Base-by-base conservation (phyloP, 2,888 invertebrate species). In the Cerceris rybyensis region DNA sequence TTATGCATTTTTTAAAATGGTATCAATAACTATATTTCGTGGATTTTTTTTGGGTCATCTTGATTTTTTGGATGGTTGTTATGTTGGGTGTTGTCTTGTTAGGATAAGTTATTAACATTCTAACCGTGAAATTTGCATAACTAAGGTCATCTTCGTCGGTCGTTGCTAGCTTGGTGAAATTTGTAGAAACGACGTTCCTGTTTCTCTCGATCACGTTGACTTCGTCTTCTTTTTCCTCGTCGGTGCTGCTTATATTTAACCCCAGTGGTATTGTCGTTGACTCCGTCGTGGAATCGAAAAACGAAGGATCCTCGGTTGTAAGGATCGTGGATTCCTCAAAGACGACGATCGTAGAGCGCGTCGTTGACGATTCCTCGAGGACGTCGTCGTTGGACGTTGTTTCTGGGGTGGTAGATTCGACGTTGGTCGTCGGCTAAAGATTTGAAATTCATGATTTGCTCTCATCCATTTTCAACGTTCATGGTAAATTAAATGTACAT, bases 251-350 rank as follows among this genome's bases (percentile, higher is more conserved):
- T 68, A 71, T 78, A 61, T 43, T 64, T 61, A 69, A 55, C 71
- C 78, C 84, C 17, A 78, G 70, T 55, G 84, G 64, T 61, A 80
- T 61, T 41, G 85, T 87, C 17, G 84, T 83, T 54, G 80, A 71
- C 49, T 80, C 82, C 59, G 78, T 71, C 59, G 81, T 78, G 14
- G 78, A 55, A 42, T 76, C 82, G 55, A 57, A n/a, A 14, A 71
- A 55, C 42, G 70, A 64, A 50, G 69, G 57, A 64, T 80, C 72
- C 61, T 79, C 80, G 60, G 79, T 73, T 39, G 66, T 55, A 16
- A 46, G 17, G 57, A 70, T 70, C 65, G 77, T 80, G 7, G 75
- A 61, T 49, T 79, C 84, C 49, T 58, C 73, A 28, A 28, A 28
- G 52, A 65, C 17, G 14, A 16, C 66, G 54, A 41, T 76, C 63